These are phyloP conservation scores for Amiota minor DNA, from an alignment of 2,888 invertebrate species.

Conservation along the genomic window DNA sequence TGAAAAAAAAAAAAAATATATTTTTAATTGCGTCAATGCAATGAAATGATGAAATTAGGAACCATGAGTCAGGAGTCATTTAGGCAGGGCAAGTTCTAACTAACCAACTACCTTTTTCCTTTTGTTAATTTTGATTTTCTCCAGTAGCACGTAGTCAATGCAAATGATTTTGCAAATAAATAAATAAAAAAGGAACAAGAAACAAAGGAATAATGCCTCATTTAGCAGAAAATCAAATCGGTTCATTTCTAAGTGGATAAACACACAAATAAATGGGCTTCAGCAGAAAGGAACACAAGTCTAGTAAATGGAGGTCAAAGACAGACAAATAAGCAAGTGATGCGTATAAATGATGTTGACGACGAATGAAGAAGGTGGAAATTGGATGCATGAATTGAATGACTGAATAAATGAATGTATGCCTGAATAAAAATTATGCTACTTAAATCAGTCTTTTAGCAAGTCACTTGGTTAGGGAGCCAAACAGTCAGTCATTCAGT, in stretches of 20 bases:
- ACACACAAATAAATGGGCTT: conserved; percentile 52
- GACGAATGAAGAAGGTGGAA: conserved; percentile 53
- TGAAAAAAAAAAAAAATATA: too few relatives aligned
- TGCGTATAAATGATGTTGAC: conserved; percentile 11
- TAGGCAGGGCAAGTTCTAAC: neutral
- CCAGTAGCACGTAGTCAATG: conserved; percentile 51
- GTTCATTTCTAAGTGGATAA: conserved; percentile 64
- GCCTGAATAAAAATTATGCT: conserved; percentile 65
- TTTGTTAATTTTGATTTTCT: neutral
- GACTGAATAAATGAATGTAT: conserved; percentile 3
- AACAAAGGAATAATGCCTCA: conserved; percentile 50
- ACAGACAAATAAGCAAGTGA: conserved; percentile 8
- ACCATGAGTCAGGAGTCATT: conserved; percentile 4
- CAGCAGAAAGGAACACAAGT: neutral
- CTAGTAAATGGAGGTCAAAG: conserved; percentile 36
- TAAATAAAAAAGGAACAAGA: neutral
- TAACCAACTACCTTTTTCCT: neutral
- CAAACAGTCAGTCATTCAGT: conserved; percentile 35
- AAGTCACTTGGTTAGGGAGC: neutral
- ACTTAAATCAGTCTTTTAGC: conserved; percentile 27
- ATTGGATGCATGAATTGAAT: conserved; percentile 30
- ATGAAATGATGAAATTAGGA: neutral
- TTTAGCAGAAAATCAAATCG: conserved; percentile 65
- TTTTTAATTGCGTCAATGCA: too few relatives aligned
- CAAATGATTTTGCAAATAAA: conserved; percentile 58